Evolutionary conservation across 2,113 vertebrate genomes (phyloP), one percentile per base, ranked within the genome.

Genomic region (Phasianus colchicus): DNA sequence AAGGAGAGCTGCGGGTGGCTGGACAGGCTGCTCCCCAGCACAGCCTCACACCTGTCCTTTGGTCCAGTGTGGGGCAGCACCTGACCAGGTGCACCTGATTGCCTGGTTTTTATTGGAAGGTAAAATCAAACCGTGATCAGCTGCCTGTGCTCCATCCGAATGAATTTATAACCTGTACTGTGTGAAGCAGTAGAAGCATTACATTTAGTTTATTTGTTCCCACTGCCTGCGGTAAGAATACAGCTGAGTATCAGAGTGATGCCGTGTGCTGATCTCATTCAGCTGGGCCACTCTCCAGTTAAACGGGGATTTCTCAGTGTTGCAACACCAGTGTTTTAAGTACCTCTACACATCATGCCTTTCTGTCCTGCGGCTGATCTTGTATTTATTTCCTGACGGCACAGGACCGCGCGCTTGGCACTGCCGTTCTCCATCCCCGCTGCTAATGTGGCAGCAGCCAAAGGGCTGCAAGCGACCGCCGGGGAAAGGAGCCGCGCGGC

Each of bases 291-390:
- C 6, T 9, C 88, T 89, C 85, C 88, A 88, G 88, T 8, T 57
- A n/a, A 57, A 30, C n/a, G 5, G 63, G 86, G 86, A 11, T 64
- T 89, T 71, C 92, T 80, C 58, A 5, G 79, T 64, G 88, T 34
- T 3, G 8, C 16, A 64, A 60, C 67, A 16, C 0, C 0, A 11
- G 85, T 5, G 75, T 76, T 58, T 76, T 3, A 2, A 61, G 89
- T 8, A n/a, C 40, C 47, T 78, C 60, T 1, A 42, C 0, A 1
- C 0, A 0, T 40, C 69, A 0, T 9, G 38, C 8, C 10, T 32
- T 50, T 48, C 55, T 4, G 2, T 74, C 86, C 79, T 1, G 48
- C 83, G 6, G 8, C 83, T 30, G 20, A 30, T n/a, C 8, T 84
- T 2, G 6, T 1, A 0, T 16, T 55, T 10, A 14, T 9, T 13